phyloP scores from a whole-genome alignment of 1,140 invertebrate genomes.

The Dendrolimus punctatus region DNA sequence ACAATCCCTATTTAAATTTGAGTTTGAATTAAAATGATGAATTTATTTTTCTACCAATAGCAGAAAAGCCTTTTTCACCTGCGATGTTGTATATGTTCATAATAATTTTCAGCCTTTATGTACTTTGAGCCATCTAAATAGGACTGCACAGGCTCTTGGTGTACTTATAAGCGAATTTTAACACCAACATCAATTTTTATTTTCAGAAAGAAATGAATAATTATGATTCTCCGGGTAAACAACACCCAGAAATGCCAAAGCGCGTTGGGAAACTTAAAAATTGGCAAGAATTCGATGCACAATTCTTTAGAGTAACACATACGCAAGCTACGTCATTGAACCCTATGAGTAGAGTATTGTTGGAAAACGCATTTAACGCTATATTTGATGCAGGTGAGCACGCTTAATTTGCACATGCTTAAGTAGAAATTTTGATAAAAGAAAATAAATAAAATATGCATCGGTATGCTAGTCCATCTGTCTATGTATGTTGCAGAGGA shows the following conservation, averaged over 20 bases:
- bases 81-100: too few species aligned
- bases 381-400: conserved; percentile 22
- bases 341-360: conserved; percentile 14
- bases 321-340: conserved; percentile 11
- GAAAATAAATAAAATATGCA: conserved; percentile 8
- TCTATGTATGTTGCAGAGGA: background rate
- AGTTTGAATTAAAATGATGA: too few species aligned
- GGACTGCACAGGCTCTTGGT: too few species aligned
- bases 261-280: conserved; percentile 9
- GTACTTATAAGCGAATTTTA: too few species aligned
- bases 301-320: conserved; percentile 20
- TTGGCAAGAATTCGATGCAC: conserved; percentile 15
- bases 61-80: too few species aligned
- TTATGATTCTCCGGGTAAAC: conserved; percentile 4
- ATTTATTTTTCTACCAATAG: too few species aligned
- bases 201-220: conserved; percentile 14
- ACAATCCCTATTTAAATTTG: too few species aligned
- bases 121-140: too few species aligned
- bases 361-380: conserved; percentile 18
- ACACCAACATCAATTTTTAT: too few species aligned
- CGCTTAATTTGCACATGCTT: background rate
- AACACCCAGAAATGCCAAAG: conserved; percentile 10
- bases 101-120: too few species aligned
- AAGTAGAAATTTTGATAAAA: background rate
- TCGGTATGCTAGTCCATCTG: conserved; percentile 8